phyloP scores from a whole-genome alignment of 2,797 vertebrate genomes.

The Microctenopoma steveboyesi region DNA sequence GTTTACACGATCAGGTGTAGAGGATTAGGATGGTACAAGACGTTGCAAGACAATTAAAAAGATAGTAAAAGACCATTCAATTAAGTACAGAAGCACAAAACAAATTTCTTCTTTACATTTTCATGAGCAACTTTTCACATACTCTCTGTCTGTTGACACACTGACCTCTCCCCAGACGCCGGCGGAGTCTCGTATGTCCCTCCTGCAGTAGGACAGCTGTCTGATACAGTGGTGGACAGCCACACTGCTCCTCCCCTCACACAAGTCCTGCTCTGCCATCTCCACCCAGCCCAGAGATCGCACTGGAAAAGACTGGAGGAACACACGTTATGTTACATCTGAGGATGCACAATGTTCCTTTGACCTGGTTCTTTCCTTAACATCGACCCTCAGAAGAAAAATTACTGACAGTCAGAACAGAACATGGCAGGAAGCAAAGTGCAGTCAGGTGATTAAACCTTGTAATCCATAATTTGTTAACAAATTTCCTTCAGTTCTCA shows the following conservation, averaged over 20 bases:
- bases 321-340: not conserved
- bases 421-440: not conserved
- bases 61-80: not conserved
- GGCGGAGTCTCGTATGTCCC: conserved; percentile 91
- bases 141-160: conserved; percentile 12
- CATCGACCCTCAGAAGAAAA: not conserved
- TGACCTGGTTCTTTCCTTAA: not conserved
- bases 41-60: not conserved
- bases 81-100: too few relatives aligned
- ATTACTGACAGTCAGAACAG: not conserved
- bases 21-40: not conserved
- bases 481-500: too few relatives aligned
- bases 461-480: not conserved
- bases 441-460: not conserved
- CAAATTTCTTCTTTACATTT: too few relatives aligned
- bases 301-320: conserved; percentile 90
- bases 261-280: conserved; percentile 94
- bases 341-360: not conserved
- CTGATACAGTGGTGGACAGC: conserved; percentile 96
- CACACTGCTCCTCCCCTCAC: conserved; percentile 91
- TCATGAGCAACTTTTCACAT: too few relatives aligned
- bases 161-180: conserved; percentile 97
- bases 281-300: conserved; percentile 97
- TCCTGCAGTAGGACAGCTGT: conserved; percentile 95
- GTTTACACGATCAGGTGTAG: not conserved